These are phyloP conservation scores for Cnemophilus loriae DNA, from an alignment of 2,113 vertebrate species.

Conservation along the genomic window DNA sequence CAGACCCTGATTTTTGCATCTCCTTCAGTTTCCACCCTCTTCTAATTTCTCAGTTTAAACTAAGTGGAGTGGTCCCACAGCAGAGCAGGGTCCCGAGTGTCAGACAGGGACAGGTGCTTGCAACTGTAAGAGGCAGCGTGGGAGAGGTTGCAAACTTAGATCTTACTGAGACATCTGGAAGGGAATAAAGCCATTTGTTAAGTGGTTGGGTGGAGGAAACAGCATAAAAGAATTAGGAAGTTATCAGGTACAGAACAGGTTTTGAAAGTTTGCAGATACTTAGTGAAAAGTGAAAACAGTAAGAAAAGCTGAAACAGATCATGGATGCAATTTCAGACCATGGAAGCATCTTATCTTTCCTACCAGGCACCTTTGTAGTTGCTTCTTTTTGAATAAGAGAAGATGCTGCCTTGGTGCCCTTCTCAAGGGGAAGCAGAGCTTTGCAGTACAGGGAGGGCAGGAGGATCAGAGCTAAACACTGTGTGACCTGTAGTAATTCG, in stretches of 20 bases:
- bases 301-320: not conserved
- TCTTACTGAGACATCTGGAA: not conserved
- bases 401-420: not conserved
- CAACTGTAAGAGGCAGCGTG: not conserved
- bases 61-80: not conserved
- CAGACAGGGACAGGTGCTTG: not conserved
- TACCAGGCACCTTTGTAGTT: not conserved
- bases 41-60: not conserved
- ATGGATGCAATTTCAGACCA: not conserved
- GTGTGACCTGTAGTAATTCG: not conserved
- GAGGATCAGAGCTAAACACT: not conserved
- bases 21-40: not conserved
- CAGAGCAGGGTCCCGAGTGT: fast-evolving
- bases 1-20: not conserved
- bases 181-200: not conserved
- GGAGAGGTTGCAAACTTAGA: not conserved
- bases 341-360: not conserved
- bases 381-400: not conserved
- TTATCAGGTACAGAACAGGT: not conserved
- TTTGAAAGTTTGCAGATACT: not conserved
- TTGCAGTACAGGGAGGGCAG: not conserved
- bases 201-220: not conserved
- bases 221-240: not conserved
- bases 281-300: not conserved
- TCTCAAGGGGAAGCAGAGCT: not conserved